Base-by-base conservation (phyloP, 1,140 invertebrate genomes). In the Harlomillsia oculata region DNA sequence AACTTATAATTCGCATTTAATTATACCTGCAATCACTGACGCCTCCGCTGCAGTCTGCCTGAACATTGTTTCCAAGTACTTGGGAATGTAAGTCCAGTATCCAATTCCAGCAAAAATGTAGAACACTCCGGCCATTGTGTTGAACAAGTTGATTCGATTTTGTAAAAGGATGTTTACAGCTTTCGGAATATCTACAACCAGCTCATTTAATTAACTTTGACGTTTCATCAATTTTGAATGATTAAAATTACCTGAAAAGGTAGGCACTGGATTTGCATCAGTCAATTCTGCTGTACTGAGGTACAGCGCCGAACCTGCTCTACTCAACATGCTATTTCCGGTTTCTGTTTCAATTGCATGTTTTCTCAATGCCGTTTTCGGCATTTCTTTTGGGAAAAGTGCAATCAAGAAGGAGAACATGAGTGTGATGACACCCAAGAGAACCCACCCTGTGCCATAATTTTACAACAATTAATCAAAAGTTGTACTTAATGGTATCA, bases 61-160 rank as follows among this genome's bases (percentile, higher is more conserved):
- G 66, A 84, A 86, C 67, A 84, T 82, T 0, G 79, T 80, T 70
- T 85, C 83, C 44, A 85, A 82, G 55, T 85, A 86, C 67, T 85
- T 85, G 0, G 83, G 83, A 68, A 83, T 77, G 62, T 83, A 85
- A 8, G 84, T 82, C 77, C 80, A 83, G 63, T 83, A 85, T 0
- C 83, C 82, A 69, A 81, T 79, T 62, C 81, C 82, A 0, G 82
- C 82, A 60, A 85, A 76, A 18, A 83, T 75, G 65, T 82, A 83
- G 63, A 83, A 83, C 1, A 84, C 77, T 1, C 77, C 75, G 1
- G 81, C 77, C 0, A 84, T 68, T 52, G 80, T 82, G 61, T 84
- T 83, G 66, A 77, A 81, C 73, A 84, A 80, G 21, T 83, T 72
- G 0, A 81, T 78, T 14, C 72, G 77, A 62, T 86, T 86, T 8